Conservation (phyloP, 37 sponge, comb jelly and placozoan species). For the Bolinopsis microptera region DNA sequence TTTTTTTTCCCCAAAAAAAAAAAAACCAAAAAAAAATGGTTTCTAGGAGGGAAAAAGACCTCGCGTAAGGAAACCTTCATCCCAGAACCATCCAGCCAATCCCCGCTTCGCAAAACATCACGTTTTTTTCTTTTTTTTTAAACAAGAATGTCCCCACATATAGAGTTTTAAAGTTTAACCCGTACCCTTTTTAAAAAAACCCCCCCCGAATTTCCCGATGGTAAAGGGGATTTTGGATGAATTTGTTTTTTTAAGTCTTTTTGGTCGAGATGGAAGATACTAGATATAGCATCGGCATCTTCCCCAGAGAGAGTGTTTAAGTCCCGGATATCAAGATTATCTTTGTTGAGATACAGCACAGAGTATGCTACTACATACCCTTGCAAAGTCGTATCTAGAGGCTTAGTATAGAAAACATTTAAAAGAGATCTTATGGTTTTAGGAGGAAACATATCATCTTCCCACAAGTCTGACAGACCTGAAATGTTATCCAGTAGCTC, state of each 20-base stretch:
- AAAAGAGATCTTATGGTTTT: slow-evolving; percentile 18
- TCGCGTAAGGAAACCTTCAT: too few relatives aligned
- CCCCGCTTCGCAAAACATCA: too few relatives aligned
- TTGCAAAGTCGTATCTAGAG: background rate
- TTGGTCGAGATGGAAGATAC: slow-evolving; percentile 22
- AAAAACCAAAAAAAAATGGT: too few relatives aligned
- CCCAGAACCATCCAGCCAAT: too few relatives aligned
- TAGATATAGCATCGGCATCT: slow-evolving; percentile 26
- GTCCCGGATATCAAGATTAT: background rate
- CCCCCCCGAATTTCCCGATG: too few relatives aligned
- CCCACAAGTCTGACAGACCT: background rate
- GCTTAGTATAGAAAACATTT: slow-evolving; percentile 48
- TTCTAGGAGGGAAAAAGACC: too few relatives aligned
- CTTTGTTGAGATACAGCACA: background rate
- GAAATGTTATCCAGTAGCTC: background rate
- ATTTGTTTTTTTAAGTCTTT: background rate
- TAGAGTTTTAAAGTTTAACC: too few relatives aligned
- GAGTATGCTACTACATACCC: background rate
- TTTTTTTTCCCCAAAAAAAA: too few relatives aligned
- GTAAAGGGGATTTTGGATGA: too few relatives aligned
- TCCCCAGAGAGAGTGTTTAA: background rate
- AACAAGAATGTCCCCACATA: too few relatives aligned
- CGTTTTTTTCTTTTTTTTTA: too few relatives aligned
- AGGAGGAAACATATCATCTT: slow-evolving; percentile 31
- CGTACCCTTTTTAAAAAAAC: too few relatives aligned